phyloP scores from a whole-genome alignment of 2,113 vertebrate genomes.

The Circaetus cinerascens region DNA sequence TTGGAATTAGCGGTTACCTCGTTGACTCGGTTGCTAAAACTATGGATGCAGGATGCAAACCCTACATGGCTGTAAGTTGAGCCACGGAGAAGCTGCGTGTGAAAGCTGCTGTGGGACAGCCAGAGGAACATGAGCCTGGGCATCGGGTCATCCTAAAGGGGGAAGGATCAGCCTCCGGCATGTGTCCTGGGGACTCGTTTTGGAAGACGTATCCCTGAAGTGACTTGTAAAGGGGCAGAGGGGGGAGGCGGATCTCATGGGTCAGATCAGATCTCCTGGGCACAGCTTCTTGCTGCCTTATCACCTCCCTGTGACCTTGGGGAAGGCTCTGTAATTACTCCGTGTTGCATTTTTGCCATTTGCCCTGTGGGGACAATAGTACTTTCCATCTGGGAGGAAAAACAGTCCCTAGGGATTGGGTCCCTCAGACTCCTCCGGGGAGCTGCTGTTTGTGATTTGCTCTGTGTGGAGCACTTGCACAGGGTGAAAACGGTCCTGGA shows the following conservation, averaged over 20 bases:
- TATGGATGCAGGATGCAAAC: conserved; percentile 95
- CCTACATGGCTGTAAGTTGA: conserved; percentile 94
- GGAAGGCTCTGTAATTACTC: background rate
- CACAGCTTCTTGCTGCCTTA: background rate
- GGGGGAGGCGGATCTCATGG: background rate
- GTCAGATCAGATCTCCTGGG: background rate
- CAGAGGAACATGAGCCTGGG: conserved; percentile 3
- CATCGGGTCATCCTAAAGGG: background rate
- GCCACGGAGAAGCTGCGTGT: background rate
- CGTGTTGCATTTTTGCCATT: background rate
- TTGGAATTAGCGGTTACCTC: conserved; percentile 96
- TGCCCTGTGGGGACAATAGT: background rate
- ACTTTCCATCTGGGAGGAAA: background rate
- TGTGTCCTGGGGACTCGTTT: background rate
- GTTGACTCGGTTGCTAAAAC: conserved; percentile 97
- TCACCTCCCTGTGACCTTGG: background rate
- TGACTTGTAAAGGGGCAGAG: background rate
- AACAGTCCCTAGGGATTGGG: background rate
- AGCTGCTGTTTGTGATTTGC: background rate
- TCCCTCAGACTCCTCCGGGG: background rate
- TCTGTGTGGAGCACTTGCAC: background rate
- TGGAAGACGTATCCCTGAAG: background rate
- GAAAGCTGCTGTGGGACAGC: background rate
- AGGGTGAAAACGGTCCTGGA: background rate
- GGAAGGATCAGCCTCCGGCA: background rate